A percentile compares a stretch with the other conserved stretches of the same genome.
These are phyloP conservation scores for Anser cygnoides DNA, from an alignment of 2,113 vertebrate genomes.

Conservation along the genomic window DNA sequence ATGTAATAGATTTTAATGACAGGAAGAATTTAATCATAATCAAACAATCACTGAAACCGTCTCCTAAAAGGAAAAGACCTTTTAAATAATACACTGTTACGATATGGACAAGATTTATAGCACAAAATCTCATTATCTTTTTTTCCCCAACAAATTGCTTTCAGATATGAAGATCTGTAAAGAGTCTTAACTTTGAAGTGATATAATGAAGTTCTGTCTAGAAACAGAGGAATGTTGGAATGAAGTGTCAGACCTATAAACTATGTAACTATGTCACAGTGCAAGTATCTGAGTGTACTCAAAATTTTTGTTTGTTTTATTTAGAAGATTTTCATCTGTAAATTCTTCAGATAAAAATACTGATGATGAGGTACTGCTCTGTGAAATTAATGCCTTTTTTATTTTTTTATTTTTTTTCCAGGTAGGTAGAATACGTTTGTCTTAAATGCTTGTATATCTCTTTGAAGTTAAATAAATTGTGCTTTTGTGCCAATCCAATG, in stretches of 20 bases:
- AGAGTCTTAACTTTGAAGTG: background rate
- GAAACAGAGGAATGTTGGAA: background rate
- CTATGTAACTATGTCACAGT: background rate
- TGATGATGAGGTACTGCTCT: background rate
- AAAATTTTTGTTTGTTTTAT: background rate
- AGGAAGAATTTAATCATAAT: background rate
- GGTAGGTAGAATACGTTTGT: background rate
- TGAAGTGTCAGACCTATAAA: background rate
- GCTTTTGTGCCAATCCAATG: background rate
- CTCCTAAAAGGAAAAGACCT: background rate
- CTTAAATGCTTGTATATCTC: background rate
- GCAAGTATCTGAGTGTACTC: background rate
- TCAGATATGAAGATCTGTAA: background rate
- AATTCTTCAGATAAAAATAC: background rate
- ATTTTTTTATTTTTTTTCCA: accelerated
- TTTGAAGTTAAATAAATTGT: background rate
- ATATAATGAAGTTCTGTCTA: background rate
- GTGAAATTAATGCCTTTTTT: background rate
- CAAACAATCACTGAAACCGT: background rate
- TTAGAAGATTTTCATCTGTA: background rate
- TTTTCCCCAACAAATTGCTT: background rate
- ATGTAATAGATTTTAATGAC: background rate
- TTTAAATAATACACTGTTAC: background rate
- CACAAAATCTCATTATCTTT: background rate
- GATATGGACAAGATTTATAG: background rate